These are phyloP conservation scores for Setipinna tenuifilis DNA, from an alignment of 2,797 vertebrate species.

Conservation along the genomic window DNA sequence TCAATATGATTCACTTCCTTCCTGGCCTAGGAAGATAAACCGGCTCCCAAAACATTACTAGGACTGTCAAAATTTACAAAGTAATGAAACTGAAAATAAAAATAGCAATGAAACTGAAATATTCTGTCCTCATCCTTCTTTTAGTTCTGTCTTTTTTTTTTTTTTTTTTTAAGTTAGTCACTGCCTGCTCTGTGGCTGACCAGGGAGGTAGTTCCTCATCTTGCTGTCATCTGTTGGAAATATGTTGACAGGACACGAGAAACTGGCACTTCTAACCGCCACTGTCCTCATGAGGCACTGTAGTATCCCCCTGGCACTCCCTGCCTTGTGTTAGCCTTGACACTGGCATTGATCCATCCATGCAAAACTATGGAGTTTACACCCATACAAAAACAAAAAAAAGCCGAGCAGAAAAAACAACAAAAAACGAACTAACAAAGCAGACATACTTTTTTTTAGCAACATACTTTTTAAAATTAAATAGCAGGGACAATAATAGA, in stretches of 20 bases:
- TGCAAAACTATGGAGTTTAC: not conserved
- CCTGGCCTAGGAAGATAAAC: not conserved
- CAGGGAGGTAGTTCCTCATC: slow-evolving; percentile 58
- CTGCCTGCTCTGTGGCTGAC: not conserved
- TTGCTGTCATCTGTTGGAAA: slow-evolving; percentile 71
- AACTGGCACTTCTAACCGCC: slow-evolving; percentile 60
- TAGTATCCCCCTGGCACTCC: not conserved
- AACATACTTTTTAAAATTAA: not conserved
- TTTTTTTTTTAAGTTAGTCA: not conserved
- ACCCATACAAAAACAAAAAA: not conserved
- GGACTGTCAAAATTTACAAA: not conserved
- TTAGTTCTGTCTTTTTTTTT: no score
- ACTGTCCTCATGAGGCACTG: slow-evolving; percentile 26
- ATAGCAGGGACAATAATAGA: not conserved
- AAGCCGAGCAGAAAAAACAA: no score
- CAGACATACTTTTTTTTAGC: no score
- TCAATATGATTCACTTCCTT: not conserved
- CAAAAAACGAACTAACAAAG: no score
- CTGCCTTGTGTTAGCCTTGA: not conserved
- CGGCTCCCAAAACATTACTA: not conserved
- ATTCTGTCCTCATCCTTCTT: not conserved
- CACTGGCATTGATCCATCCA: slow-evolving; percentile 4
- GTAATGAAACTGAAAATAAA: slow-evolving; percentile 9
- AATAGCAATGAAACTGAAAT: not conserved
- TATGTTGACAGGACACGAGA: slow-evolving; percentile 52